Evolutionary conservation across 2,888 invertebrate genomes (phyloP).

Genomic region (Cephus nigrinus): DNA sequence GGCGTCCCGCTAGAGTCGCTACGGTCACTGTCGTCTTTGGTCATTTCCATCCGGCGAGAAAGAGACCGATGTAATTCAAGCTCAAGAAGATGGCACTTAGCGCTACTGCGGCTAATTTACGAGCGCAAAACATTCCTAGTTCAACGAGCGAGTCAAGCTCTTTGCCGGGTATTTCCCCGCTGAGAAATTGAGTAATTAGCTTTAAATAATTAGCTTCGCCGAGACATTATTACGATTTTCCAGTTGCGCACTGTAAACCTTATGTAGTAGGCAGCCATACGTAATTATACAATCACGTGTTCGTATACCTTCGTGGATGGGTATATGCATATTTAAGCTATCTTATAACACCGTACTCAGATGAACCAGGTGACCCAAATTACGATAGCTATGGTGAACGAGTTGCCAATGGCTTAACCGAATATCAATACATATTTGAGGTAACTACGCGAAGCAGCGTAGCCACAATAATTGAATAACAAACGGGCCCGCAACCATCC

Average conservation of each 20-base stretch:
- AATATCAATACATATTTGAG: not conserved
- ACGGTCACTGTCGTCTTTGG: not conserved
- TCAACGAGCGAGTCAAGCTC: not conserved
- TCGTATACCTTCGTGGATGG: not conserved
- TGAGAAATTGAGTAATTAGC: constrained; percentile 42
- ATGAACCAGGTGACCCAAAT: not conserved
- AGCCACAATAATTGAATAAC: not conserved
- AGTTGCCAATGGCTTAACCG: not conserved
- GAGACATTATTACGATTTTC: not conserved
- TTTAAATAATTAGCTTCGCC: constrained; percentile 38
- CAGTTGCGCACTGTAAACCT: not conserved
- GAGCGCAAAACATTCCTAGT: constrained; percentile 33
- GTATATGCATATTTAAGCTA: not conserved
- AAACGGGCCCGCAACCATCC: not conserved
- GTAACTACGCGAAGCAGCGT: not conserved
- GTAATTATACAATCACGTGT: not conserved
- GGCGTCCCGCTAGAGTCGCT: not conserved
- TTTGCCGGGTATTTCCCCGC: constrained; percentile 18
- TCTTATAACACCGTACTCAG: not conserved
- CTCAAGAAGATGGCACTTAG: constrained; percentile 35
- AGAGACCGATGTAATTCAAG: constrained; percentile 8
- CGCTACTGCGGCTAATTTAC: constrained; percentile 36
- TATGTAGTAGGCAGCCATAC: not conserved
- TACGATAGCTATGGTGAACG: not conserved
- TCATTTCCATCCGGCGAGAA: not conserved